Percentiles rank a stretch among this genome's conserved stretches.
phyloP scores from a whole-genome alignment of 2,888 invertebrate species.

The Orthonevra nobilis region DNA sequence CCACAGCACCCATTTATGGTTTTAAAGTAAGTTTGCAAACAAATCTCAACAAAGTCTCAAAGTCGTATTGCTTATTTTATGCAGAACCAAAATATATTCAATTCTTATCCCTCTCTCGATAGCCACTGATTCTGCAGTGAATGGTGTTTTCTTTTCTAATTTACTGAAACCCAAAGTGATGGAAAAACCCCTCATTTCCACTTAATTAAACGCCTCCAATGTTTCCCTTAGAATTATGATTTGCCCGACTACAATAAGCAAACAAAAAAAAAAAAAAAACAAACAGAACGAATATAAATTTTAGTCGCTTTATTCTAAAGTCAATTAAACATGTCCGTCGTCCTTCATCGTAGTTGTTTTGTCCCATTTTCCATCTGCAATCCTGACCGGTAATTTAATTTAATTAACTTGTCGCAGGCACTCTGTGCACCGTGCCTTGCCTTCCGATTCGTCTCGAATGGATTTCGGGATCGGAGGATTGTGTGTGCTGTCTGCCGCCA shows the following conservation, averaged over 20 bases:
- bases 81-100: too few species aligned
- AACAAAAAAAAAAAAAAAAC: background rate
- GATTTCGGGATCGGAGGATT: too few species aligned
- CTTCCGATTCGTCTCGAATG: slow-evolving; percentile 27
- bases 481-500: slow-evolving; percentile 9
- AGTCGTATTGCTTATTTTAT: too few species aligned
- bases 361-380: too few species aligned
- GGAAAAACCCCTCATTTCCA: background rate
- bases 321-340: slow-evolving; percentile 46
- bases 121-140: too few species aligned
- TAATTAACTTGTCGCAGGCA: slow-evolving; percentile 70
- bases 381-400: slow-evolving; percentile 73
- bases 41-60: too few species aligned
- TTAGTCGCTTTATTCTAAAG: slow-evolving; percentile 1
- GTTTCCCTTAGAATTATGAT: slow-evolving; percentile 23
- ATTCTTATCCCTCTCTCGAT: too few species aligned
- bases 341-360: too few species aligned
- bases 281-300: background rate
- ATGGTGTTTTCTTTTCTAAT: too few species aligned
- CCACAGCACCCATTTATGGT: too few species aligned
- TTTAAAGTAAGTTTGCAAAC: too few species aligned
- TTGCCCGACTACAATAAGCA: background rate
- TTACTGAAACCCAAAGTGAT: too few species aligned
- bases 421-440: slow-evolving; percentile 10
- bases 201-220: slow-evolving; percentile 8